These are phyloP conservation scores for Eidolon dupreanum DNA, from an alignment of 2,797 vertebrate species.

Conservation along the genomic window DNA sequence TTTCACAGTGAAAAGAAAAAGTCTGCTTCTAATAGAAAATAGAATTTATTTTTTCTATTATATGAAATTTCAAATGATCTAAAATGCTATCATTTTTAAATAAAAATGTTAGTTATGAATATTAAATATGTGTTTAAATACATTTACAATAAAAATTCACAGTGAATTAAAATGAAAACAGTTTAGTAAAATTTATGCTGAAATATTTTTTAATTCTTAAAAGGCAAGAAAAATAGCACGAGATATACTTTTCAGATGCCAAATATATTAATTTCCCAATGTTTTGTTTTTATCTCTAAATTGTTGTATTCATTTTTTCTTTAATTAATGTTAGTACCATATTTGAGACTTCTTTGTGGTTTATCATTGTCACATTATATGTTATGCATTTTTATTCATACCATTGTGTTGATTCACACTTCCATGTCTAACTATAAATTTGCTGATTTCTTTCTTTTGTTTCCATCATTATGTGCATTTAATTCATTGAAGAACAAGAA, in stretches of 20 bases:
- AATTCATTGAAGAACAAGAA: conserved; percentile 92
- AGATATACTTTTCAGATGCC: conserved; percentile 53
- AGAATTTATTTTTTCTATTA: not conserved
- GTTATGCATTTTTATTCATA: conserved; percentile 83
- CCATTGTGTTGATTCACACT: conserved; percentile 86
- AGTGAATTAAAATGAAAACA: not conserved
- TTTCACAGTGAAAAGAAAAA: not conserved
- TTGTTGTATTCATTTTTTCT: conserved; percentile 74
- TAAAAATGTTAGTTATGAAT: not conserved
- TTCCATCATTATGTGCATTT: conserved; percentile 91
- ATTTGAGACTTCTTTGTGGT: conserved; percentile 76
- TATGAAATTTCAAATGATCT: conserved; percentile 46
- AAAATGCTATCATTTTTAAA: not conserved
- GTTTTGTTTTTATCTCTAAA: conserved; percentile 72
- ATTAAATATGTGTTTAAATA: conserved; percentile 33
- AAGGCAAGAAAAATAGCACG: not conserved
- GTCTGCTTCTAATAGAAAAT: not conserved
- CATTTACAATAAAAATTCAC: not conserved
- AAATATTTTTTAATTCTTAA: conserved; percentile 31
- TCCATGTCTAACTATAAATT: conserved; percentile 89
- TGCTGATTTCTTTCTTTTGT: conserved; percentile 92
- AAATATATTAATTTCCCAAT: conserved; percentile 67
- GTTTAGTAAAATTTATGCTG: conserved; percentile 2
- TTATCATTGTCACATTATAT: conserved; percentile 83
- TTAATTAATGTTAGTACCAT: conserved; percentile 79